phyloP scores from a whole-genome alignment of 2,888 invertebrate species.

The Lithophane semibrunnea region DNA sequence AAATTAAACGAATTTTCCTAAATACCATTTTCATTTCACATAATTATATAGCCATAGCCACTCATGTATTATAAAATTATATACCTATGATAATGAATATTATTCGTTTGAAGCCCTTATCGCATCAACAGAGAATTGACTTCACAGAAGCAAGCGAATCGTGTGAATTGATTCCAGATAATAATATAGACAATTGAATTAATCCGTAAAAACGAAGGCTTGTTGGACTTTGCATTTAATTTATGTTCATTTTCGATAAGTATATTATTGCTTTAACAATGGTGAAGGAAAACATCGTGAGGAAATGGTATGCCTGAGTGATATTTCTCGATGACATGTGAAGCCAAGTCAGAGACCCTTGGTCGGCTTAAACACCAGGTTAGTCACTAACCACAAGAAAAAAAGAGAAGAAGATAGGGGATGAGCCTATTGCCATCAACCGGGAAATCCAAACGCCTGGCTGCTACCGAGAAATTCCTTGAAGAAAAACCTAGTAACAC shows the following conservation, averaged over 20 bases:
- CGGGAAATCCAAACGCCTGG: no score
- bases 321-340: no score
- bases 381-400: no score
- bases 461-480: no score
- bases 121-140: neutral
- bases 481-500: no score
- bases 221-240: neutral
- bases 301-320: no score
- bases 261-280: neutral
- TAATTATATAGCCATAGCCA: neutral
- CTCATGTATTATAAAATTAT: neutral
- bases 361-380: no score
- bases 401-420: no score
- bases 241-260: neutral
- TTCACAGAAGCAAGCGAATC: neutral
- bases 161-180: neutral
- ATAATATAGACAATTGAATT: neutral
- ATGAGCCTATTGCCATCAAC: no score
- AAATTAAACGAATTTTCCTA: neutral
- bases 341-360: no score
- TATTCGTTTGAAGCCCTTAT: constrained; percentile 1
- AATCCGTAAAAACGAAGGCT: neutral
- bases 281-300: no score
- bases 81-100: neutral
- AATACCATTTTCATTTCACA: neutral